phyloP scores from a whole-genome alignment of 2,888 invertebrate species.

The Litoditis marina region DNA sequence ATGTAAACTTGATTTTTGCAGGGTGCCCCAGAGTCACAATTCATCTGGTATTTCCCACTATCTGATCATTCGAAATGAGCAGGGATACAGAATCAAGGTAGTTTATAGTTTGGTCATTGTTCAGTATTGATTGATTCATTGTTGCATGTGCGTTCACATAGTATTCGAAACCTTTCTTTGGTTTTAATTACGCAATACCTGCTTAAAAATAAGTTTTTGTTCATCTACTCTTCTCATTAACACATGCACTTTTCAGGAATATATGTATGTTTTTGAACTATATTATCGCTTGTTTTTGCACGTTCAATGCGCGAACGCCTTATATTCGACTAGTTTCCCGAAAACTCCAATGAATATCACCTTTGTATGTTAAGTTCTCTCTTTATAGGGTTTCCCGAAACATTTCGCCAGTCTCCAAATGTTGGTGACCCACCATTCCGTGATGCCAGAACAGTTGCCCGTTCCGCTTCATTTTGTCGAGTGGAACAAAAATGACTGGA shows the following conservation, averaged over 20 bases:
- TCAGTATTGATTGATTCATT: too few relatives aligned
- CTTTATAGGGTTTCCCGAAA: conserved; percentile 24
- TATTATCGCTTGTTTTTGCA: too few relatives aligned
- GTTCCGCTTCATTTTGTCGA: conserved; percentile 33
- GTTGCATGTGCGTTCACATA: too few relatives aligned
- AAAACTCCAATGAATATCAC: neutral
- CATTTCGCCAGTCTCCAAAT: conserved; percentile 38
- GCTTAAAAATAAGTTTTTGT: too few relatives aligned
- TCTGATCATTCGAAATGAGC: conserved; percentile 36
- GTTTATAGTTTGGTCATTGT: too few relatives aligned
- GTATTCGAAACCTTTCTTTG: too few relatives aligned
- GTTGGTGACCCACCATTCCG: conserved; percentile 42
- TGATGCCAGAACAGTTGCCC: conserved; percentile 35
- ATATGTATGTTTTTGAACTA: too few relatives aligned
- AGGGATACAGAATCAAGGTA: conserved; percentile 38
- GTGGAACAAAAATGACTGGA: conserved; percentile 36
- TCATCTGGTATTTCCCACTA: conserved; percentile 35
- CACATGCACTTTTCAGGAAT: too few relatives aligned
- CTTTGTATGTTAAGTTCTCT: neutral
- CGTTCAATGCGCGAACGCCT: too few relatives aligned
- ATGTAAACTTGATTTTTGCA: too few relatives aligned
- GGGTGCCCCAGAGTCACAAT: conserved; percentile 35
- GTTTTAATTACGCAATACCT: too few relatives aligned
- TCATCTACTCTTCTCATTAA: too few relatives aligned
- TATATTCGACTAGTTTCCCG: neutral